Base-by-base conservation (phyloP, 30 jellyfish, hydroid and myxozoan genomes). In the Aurelia sp. region DNA sequence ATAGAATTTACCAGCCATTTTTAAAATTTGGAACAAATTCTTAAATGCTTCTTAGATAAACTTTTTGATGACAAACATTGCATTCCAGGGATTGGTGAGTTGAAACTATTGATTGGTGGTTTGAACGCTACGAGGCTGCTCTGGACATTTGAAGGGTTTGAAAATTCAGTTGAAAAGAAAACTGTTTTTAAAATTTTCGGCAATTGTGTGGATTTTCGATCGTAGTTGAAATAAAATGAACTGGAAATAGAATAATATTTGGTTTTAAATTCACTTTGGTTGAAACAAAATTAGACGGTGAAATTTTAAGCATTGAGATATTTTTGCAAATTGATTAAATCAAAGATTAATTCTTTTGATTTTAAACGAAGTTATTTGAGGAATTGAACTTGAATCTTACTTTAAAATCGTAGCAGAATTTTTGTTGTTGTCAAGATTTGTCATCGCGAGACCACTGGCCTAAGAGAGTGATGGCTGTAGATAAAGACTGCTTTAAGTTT, bases 291-390 rank as follows among this genome's bases (percentile, higher is more conserved):
- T 63, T 38, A 48, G 74, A 61, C 41, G 65, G 70, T 38, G 15
- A 51, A 74, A 66, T 82, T 82, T 82, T 68, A 70, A 52, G 55
- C 74, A 59, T 82, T 78, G 81, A 82, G 73, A 70, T 82, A 70
- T 67, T 58, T 70, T 70, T 82, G 90, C 81, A 69, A 68, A 40
- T 67, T 82, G 79, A 63, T 68, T 63, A 19, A 8, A 20, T 55
- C 50, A 68, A 69, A 70, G 60, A 67, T 57, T 35, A 59, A 82
- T 82, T 15, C 82, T 44, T 21, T 61, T 69, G 75, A 63, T 79
- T 79, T 79, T 63, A 79, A 78, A 63, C 63, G 59, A 19, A 33
- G 67, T 51, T 79, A n/a, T 79, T 63, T 66, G 90, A 63, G 58
- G 90, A 79, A 66, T 79, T 18, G 61, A 17, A 18, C 58, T 75